Percentiles rank a stretch among this genome's conserved stretches.
Evolutionary conservation across 2,797 vertebrate genomes (phyloP).

Genomic region (Gambelia wislizenii): DNA sequence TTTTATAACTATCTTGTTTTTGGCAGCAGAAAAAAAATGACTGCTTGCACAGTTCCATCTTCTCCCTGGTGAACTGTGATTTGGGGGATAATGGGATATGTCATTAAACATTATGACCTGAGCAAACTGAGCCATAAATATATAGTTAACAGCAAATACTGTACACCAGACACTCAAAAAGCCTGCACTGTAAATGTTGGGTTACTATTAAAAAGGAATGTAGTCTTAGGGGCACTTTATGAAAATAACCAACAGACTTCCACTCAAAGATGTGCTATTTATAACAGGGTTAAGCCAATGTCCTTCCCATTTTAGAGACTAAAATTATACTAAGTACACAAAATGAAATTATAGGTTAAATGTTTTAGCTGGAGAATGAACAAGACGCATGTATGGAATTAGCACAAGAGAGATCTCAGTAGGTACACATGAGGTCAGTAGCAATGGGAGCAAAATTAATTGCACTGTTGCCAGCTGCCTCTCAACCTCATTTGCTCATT

Average conservation of each 20-base stretch:
- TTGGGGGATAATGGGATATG: background rate
- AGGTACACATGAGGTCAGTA: background rate
- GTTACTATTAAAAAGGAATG: constrained; percentile 2
- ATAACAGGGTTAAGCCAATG: background rate
- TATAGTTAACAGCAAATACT: background rate
- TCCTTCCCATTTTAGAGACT: background rate
- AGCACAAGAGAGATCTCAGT: background rate
- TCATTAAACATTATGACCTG: background rate
- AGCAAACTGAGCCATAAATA: background rate
- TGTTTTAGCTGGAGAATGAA: background rate
- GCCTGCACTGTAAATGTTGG: background rate
- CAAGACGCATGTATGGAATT: background rate
- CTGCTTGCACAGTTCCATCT: background rate
- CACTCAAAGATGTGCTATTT: background rate
- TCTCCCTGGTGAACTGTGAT: background rate
- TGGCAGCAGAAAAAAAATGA: background rate
- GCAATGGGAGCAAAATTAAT: background rate
- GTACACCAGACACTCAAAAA: background rate
- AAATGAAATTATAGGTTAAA: background rate
- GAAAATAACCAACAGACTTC: background rate
- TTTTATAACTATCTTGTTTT: background rate
- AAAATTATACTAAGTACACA: constrained; percentile 6
- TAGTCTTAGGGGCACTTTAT: background rate
- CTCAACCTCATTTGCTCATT: background rate
- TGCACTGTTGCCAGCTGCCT: background rate